A percentile compares a stretch with the other conserved stretches of the same genome.
phyloP scores from a whole-genome alignment of 2,797 vertebrate species.

The Dromococcyx pavoninus region DNA sequence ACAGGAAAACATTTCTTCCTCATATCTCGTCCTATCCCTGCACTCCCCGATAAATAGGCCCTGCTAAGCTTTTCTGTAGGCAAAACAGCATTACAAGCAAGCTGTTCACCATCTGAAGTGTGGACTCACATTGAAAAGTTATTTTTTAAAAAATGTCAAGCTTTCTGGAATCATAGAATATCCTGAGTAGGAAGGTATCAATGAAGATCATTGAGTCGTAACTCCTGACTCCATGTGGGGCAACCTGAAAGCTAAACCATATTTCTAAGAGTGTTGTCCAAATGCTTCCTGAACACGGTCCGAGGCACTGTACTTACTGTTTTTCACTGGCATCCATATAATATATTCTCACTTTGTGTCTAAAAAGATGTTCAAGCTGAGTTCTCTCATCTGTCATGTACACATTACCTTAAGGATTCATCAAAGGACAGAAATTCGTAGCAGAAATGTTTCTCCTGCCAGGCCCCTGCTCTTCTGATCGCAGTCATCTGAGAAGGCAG shows the following conservation, averaged over 20 bases:
- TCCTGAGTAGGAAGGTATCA: not conserved
- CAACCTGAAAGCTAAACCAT: not conserved
- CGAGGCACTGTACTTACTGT: not conserved
- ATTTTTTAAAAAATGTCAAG: not conserved
- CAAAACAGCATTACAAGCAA: not conserved
- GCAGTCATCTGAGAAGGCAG: not conserved
- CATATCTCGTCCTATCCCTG: too few relatives aligned
- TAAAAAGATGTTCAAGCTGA: not conserved
- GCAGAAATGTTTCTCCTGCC: not conserved
- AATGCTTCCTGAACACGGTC: not conserved
- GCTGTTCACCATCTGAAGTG: not conserved
- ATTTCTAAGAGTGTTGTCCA: not conserved
- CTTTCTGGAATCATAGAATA: not conserved
- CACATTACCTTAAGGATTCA: not conserved
- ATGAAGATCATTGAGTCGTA: not conserved
- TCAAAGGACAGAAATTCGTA: not conserved
- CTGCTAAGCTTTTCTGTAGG: too few relatives aligned
- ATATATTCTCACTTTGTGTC: not conserved
- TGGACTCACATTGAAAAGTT: not conserved
- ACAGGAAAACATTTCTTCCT: too few relatives aligned
- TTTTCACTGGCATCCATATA: not conserved
- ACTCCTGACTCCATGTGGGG: not conserved
- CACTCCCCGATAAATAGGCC: too few relatives aligned
- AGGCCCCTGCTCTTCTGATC: not conserved
- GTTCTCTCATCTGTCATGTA: not conserved